These are phyloP conservation scores for Myocastor coypus DNA, from an alignment of 2,113 vertebrate species.

Conservation along the genomic window DNA sequence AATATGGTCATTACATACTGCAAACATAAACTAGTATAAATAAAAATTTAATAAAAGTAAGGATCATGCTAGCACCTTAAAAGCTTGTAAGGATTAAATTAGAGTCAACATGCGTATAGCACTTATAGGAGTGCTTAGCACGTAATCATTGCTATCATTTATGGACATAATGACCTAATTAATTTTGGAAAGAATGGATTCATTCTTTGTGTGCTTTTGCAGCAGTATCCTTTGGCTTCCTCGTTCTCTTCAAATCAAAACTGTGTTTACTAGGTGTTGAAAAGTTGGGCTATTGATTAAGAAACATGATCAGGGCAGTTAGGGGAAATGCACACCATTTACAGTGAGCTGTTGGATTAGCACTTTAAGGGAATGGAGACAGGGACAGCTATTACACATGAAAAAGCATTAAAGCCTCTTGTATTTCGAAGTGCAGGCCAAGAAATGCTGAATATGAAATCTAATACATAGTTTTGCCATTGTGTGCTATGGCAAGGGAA, in stretches of 20 bases:
- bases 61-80: neutral
- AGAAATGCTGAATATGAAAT: slow-evolving; percentile 62
- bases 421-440: slow-evolving; percentile 46
- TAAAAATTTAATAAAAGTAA: neutral
- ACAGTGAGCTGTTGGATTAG: slow-evolving; percentile 44
- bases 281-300: slow-evolving; percentile 75
- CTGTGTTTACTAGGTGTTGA: slow-evolving; percentile 67
- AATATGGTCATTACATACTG: neutral
- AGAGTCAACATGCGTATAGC: rapidly evolving
- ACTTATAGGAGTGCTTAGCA: neutral
- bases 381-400: slow-evolving; percentile 34
- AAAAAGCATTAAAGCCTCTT: slow-evolving; percentile 51
- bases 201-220: neutral
- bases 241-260: slow-evolving; percentile 46
- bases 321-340: slow-evolving; percentile 63
- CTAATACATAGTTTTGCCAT: slow-evolving; percentile 12
- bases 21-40: neutral
- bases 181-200: neutral
- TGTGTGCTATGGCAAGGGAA: slow-evolving; percentile 7
- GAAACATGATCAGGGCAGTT: slow-evolving; percentile 27
- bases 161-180: slow-evolving; percentile 12
- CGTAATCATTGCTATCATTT: neutral
- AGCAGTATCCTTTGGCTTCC: neutral
- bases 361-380: neutral
- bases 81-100: neutral